Evolutionary conservation across 2,797 vertebrate genomes (phyloP).

Genomic region (Hyperoplus lanceolatus): DNA sequence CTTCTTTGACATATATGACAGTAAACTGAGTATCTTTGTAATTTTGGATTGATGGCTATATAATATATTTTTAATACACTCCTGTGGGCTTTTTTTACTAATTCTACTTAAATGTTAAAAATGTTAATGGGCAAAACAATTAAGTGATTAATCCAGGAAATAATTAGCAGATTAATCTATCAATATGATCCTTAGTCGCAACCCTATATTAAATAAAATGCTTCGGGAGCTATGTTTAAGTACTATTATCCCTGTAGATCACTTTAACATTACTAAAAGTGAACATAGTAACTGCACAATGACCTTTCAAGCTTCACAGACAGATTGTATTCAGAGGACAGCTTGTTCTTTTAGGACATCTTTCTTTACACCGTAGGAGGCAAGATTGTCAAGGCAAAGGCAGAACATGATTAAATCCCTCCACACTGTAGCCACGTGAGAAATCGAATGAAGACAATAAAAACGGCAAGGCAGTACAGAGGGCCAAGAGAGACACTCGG

Average conservation of each 20-base stretch:
- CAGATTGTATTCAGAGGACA: slow-evolving; percentile 16
- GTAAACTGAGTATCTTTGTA: neutral
- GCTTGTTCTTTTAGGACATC: slow-evolving; percentile 19
- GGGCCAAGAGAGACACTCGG: slow-evolving; percentile 29
- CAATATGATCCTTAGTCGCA: neutral
- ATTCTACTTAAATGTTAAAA: neutral
- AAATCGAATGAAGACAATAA: slow-evolving; percentile 34
- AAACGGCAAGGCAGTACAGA: slow-evolving; percentile 14
- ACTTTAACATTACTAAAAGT: neutral
- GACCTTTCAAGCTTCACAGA: slow-evolving; percentile 13
- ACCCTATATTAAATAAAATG: neutral
- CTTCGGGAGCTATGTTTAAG: neutral
- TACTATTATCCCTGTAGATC: neutral
- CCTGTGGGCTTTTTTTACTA: neutral
- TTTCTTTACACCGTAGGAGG: slow-evolving; percentile 20
- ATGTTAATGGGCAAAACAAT: neutral
- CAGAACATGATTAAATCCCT: slow-evolving; percentile 32
- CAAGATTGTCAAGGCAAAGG: neutral
- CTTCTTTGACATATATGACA: neutral
- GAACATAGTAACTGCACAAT: slow-evolving; percentile 2
- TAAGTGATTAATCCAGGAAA: neutral
- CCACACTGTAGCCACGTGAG: slow-evolving; percentile 5
- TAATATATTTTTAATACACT: no score
- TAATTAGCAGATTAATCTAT: neutral
- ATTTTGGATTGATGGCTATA: neutral